Base-by-base conservation (phyloP, 2,797 vertebrate genomes). In the Acrossocheilus wenchowensis region DNA sequence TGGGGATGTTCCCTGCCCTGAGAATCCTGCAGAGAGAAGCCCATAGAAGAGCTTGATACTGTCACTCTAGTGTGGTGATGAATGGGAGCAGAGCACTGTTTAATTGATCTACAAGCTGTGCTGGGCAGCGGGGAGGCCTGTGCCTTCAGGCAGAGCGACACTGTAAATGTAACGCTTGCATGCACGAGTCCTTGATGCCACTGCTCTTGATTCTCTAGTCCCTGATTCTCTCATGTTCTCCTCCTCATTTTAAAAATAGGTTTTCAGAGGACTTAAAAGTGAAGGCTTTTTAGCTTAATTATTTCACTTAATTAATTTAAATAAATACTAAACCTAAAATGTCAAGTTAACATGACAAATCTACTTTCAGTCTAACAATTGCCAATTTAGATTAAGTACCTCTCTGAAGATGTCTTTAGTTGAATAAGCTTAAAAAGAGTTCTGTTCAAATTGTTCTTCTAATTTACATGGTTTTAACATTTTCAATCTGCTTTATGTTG, bases 51-150 rank as follows among this genome's bases (percentile, higher is more conserved):
- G 78, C 78, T 86, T 72, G 50, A 19, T 81, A 19, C 43, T 81
- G 78, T 74, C 78, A 86, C 84, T 74, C 77, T 72, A 39, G 19
- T 26, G 68, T 62, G 6, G 78, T 74, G 78, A 86, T 81, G 84
- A 86, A 86, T 86, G 77, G 41, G 57, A 87, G 68, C 66, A 57
- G 86, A 74, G 69, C 80, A n/a, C 79, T 75, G 88, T 89, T 89
- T 89, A 87, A 89, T 83, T 87, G 88, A 87, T 87, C 86, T 85
- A 85, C 88, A 87, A 85, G 86, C 88, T 89, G 82, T 83, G 86
- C 68, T 26, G 64, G 88, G 79, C 86, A 83, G 88, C 62, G n/a
- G 88, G 83, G 86, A 78, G 64, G 69, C 84, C 69, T 74, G 39
- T 52, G 81, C 73, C 78, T 88, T 82, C 23, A 39, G 80, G 73